These are phyloP conservation scores for Onychomys leucogaster DNA, from an alignment of 2,797 vertebrate species.

Conservation along the genomic window DNA sequence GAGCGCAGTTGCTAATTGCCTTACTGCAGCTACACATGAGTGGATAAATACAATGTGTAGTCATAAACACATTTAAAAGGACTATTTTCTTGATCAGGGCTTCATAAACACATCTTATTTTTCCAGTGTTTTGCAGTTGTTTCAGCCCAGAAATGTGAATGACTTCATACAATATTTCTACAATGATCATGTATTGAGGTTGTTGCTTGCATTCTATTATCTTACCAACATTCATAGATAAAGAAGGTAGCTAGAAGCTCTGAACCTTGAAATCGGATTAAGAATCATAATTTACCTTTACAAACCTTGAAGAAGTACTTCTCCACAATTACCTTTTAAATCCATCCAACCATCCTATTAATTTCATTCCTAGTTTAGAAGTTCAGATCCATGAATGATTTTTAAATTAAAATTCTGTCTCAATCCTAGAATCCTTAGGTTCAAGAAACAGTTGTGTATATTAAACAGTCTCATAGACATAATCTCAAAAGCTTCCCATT, in stretches of 20 bases:
- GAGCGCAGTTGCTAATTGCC: constrained; percentile 55
- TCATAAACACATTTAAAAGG: constrained; percentile 69
- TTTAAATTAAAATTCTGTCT: constrained; percentile 55
- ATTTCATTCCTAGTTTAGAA: constrained; percentile 59
- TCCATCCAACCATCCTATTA: constrained; percentile 43
- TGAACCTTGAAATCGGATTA: constrained; percentile 62
- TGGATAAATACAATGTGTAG: constrained; percentile 66
- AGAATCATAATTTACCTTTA: constrained; percentile 61
- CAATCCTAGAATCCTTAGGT: constrained; percentile 48
- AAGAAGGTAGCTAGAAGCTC: constrained; percentile 57
- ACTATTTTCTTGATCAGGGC: constrained; percentile 46
- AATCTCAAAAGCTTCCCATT: constrained; percentile 50
- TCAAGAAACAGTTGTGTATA: constrained; percentile 43
- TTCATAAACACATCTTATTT: constrained; percentile 59
- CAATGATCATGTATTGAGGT: constrained; percentile 4
- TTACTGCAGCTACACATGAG: constrained; percentile 52
- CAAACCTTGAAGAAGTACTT: constrained; percentile 40
- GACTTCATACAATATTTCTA: constrained; percentile 46
- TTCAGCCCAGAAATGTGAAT: constrained; percentile 70
- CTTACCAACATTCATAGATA: constrained; percentile 61
- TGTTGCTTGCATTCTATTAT: constrained; percentile 68
- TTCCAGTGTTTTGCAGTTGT: constrained; percentile 57
- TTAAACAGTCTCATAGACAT: constrained; percentile 55
- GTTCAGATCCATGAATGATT: constrained; percentile 47
- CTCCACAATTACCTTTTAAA: constrained; percentile 66